phyloP scores from a whole-genome alignment of 2,888 invertebrate species.

The Punctoribates punctum region DNA sequence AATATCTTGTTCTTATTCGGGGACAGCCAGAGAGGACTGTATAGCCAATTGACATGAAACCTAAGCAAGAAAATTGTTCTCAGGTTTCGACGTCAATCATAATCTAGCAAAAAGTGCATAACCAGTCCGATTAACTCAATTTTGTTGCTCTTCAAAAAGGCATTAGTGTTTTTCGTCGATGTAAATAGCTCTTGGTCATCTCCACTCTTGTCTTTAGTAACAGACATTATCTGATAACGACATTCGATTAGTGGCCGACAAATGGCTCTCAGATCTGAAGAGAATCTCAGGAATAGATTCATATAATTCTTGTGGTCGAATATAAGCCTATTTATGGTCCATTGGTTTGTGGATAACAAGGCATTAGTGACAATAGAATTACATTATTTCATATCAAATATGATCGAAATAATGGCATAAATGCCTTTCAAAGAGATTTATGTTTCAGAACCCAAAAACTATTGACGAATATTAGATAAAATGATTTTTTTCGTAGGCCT shows the following conservation, averaged over 20 bases:
- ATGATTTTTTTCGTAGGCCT: background rate
- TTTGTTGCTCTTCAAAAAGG: too few species aligned
- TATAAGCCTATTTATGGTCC: conserved; percentile 31
- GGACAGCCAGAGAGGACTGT: too few species aligned
- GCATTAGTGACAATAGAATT: background rate
- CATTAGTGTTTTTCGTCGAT: too few species aligned
- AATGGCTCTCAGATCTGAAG: conserved; percentile 7
- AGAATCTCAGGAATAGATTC: background rate
- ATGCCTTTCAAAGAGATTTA: conserved; percentile 26
- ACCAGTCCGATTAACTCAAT: too few species aligned
- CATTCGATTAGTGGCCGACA: conserved; percentile 28
- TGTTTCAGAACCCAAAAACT: background rate
- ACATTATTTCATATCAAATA: background rate
- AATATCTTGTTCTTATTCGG: too few species aligned
- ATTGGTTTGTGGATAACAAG: conserved; percentile 32
- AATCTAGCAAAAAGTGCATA: too few species aligned
- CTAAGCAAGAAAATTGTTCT: too few species aligned
- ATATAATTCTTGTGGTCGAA: background rate
- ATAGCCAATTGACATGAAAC: too few species aligned
- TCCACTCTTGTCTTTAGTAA: background rate
- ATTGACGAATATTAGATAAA: background rate
- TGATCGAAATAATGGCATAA: background rate
- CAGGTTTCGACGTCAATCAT: too few species aligned
- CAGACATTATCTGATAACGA: background rate
- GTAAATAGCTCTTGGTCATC: background rate